Base-by-base conservation (phyloP, 1,140 invertebrate species). In the Magallana angulata region DNA sequence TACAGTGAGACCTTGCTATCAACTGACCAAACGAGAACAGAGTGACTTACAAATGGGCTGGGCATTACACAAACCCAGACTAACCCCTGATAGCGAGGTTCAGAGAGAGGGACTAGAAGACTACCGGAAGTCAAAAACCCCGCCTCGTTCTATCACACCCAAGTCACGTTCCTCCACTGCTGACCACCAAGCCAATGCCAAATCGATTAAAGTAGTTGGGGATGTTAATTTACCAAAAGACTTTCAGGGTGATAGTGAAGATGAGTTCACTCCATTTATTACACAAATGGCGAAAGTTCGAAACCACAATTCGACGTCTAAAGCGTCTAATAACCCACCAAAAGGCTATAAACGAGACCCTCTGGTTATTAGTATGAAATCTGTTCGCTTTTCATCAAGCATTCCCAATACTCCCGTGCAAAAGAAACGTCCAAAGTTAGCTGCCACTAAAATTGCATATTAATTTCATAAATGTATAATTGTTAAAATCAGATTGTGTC, bases 41-140 rank as follows among this genome's bases (percentile, higher is more conserved):
- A 68, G 59, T 7, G 90, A 92, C 60, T 88, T 93, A 18, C 89
- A 92, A 57, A 64, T 89, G 30, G 92, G 93, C 4, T 92, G 91
- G 88, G 85, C 87, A 57, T 89, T 89, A 48, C 92, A 93, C 82
- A 92, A 92, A 88, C 91, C 92, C 6, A 64, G 90, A 82, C 68
- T 90, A 57, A 86, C 87, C 14, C 56, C 82, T 14, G 82, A 89
- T n/a, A 14, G 84, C 9, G 84, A 87, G 24, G 12, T 56, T 16
- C 82, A 89, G n/a, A 30, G 71, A 18, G 85, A 86, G 57, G 68
- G 68, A 36, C 68, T 76, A 76, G 68, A 76, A 24, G 68, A 76
- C 18, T 76, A 36, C 24, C 68, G 68, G 36, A 76, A 76, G 36
- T 76, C 68, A 8, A 76, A 76, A 76, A 76, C 68, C 18, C 68